Base-by-base conservation (phyloP, 2,797 vertebrate species). In the Dipus sagitta region DNA sequence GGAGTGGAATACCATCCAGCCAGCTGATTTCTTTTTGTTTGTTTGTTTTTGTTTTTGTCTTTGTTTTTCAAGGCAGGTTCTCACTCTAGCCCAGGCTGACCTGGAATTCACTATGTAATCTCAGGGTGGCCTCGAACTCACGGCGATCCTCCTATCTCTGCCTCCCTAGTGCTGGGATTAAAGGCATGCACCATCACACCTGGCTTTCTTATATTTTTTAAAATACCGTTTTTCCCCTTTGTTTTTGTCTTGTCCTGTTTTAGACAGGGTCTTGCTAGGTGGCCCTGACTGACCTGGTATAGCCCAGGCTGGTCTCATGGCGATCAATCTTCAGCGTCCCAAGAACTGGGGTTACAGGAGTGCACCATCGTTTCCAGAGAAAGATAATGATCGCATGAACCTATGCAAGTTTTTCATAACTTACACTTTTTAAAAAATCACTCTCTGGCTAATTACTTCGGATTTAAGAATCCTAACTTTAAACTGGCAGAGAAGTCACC, bases 381-480 rank as follows among this genome's bases (percentile, higher is more conserved):
- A 85, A 72, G 86, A 32, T 76, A 93, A 83, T 54, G 65, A 30
- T 92, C 86, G 42, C 23, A 84, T 60, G 17, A 79, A n/a, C 3
- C 30, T 80, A 15, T 76, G 85, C 54, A 95, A 86, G 90, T 65
- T 14, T 71, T 94, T 86, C 52, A 92, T 47, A 77, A 82, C 60
- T 77, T 91, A 78, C 11, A 62, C 23, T 76, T 58, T 80, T 32
- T 32, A 54, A 68, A 38, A 38, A 38, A 38, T 38, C 47, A 72
- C n/a, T 18, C 47, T 70, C 76, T n/a, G 87, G 71, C 30, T 86
- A 90, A 26, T 78, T 81, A 88, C 75, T 86, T 92, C 87, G 76
- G 34, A 81, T 64, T 38, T 92, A 94, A 93, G 90, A 95, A 85
- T 62, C 28, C 1, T 74, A 70, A 77, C 78, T 90, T 91, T 90